Evolutionary conservation across 2,888 invertebrate genomes (phyloP), one percentile per base, ranked within the genome.

Genomic region (Acanthopleura granulata): DNA sequence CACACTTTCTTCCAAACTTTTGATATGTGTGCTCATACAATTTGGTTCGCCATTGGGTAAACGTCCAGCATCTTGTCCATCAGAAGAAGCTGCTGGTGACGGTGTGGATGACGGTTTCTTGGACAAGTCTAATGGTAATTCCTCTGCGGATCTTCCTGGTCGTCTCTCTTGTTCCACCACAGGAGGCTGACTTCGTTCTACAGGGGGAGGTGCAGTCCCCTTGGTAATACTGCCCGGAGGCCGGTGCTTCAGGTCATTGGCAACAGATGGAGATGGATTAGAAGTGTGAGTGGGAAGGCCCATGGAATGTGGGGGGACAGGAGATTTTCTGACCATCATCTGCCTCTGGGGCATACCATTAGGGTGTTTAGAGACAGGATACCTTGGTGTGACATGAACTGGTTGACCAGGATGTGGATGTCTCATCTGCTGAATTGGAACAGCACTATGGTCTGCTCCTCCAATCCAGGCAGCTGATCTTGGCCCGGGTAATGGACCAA

Each of bases 1-100:
- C 16, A 85, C 82, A 77, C 84, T 85, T 77, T 80, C 83, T 74
- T 86, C 85, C 62, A 85, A 76, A 57, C 83, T 84, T 76, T 82
- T 83, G 27, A 85, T 78, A 62, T 82, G 78, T 75, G 25, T 40
- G n/a, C 71, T 71, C 71, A 71, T 71, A 22, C 40, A 49, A 18
- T 71, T 71, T 40, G 40, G 40, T 22, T 71, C 49, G 9, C 50
- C 71, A 71, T 49, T 71, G 25, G 50, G 40, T 22, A 49, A n/a
- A 14, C 50, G 40, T 18, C 40, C 18, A n/a, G 3, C 15, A 16
- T 71, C 71, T 49, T 25, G 49, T 22, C 50, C 50, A 49, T 40
- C 40, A n/a, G 71, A 40, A 71, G 49, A 18, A 18, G 50, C 50
- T 15, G 57, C 29, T 22, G 49, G 30, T 16, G 49, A 22, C 22